Conservation (phyloP, 2,797 vertebrate species). For the Sebastolobus alascanus region DNA sequence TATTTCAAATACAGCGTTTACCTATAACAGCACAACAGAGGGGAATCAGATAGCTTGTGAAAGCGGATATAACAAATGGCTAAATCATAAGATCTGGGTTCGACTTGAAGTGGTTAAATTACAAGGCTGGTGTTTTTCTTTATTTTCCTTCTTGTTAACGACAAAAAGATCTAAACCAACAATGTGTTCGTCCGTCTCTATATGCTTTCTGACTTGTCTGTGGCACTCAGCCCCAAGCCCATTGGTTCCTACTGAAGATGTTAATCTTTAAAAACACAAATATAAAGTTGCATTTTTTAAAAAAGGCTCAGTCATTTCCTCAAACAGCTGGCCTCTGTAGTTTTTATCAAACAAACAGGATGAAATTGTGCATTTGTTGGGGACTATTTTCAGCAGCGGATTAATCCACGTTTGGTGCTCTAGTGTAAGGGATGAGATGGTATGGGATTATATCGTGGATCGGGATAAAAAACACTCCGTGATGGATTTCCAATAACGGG, state of each 20-base stretch:
- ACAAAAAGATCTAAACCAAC: not conserved
- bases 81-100: conserved; percentile 37
- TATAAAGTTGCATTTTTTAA: not conserved
- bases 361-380: not conserved
- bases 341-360: not conserved
- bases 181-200: not conserved
- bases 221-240: not conserved
- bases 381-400: conserved; percentile 39
- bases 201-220: not conserved
- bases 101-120: not conserved
- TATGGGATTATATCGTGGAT: not conserved
- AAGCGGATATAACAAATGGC: conserved; percentile 18
- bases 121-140: not conserved
- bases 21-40: conserved; percentile 26
- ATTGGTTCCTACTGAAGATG: not conserved
- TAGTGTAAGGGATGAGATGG: not conserved
- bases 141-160: conserved; percentile 10
- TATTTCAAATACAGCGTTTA: conserved; percentile 59
- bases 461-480: not conserved
- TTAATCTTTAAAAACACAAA: not conserved
- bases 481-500: not conserved
- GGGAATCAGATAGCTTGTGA: conserved; percentile 25
- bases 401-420: not conserved
- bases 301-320: not conserved
- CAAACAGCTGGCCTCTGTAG: not conserved